A percentile compares a stretch with the other conserved stretches of the same genome.
Evolutionary conservation across 1,140 invertebrate genomes (phyloP).

Genomic region (Diploscapter pachys): DNA sequence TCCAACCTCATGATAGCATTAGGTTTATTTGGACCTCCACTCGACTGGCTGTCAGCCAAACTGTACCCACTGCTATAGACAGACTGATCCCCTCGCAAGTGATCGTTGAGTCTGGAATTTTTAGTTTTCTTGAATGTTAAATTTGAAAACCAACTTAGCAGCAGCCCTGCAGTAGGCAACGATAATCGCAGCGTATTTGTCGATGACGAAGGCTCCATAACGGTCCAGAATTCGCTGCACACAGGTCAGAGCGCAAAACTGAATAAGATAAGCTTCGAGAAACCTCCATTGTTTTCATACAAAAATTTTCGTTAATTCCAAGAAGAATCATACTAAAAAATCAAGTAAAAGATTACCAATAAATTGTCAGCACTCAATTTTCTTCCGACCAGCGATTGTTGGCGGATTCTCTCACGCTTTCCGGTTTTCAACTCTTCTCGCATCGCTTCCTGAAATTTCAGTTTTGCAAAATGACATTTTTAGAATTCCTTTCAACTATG

Average conservation of each 20-base stretch:
- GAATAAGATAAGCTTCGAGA: not conserved
- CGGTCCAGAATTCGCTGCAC: conserved; percentile 38
- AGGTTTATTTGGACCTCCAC: conserved; percentile 10
- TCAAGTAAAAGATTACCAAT: conserved; percentile 13
- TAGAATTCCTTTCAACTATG: conserved; percentile 3
- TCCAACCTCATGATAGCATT: not conserved
- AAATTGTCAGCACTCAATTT: conserved; percentile 29
- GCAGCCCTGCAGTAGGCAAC: not conserved
- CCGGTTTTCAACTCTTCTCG: not conserved
- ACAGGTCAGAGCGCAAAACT: conserved; percentile 38
- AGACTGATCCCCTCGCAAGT: not conserved
- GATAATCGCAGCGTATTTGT: conserved; percentile 23
- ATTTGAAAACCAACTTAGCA: too few species aligned
- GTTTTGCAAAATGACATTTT: not conserved
- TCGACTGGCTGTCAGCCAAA: conserved; percentile 7
- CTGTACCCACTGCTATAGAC: not conserved
- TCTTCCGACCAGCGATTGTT: conserved; percentile 28
- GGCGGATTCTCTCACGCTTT: conserved; percentile 18
- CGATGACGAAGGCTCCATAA: conserved; percentile 32
- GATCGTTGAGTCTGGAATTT: too few species aligned
- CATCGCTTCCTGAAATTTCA: not conserved
- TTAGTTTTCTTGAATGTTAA: too few species aligned
- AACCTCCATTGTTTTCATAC: not conserved
- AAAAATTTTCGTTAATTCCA: not conserved
- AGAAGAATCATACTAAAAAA: not conserved